Conservation (phyloP, 2,888 invertebrate species). For the Epirrhoe tristata region DNA sequence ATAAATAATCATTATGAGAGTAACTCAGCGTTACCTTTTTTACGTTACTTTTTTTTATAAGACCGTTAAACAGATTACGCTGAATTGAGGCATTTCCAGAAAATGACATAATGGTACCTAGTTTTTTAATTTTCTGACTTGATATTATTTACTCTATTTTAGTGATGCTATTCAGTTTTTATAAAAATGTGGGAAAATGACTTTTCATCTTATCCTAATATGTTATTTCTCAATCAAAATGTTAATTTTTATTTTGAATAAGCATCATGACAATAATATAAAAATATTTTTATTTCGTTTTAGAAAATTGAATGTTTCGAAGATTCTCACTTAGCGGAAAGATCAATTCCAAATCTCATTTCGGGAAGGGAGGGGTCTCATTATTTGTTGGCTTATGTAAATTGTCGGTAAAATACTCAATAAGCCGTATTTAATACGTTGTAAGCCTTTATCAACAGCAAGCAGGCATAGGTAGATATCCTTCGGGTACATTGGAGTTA, state of each 20-base stretch:
- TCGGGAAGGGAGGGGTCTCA: conserved; percentile 55
- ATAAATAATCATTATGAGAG: not conserved
- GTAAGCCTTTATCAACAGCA: conserved; percentile 72
- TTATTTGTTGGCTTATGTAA: conserved; percentile 70
- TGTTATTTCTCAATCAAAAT: conserved; percentile 8
- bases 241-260: conserved; percentile 12
- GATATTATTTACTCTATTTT: too few relatives aligned
- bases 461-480: conserved; percentile 62
- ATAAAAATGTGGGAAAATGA: not conserved
- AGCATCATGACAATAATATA: too few relatives aligned
- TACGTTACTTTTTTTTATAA: too few relatives aligned
- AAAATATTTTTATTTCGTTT: conserved; percentile 24
- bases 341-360: conserved; percentile 57
- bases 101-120: too few relatives aligned
- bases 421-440: conserved; percentile 70
- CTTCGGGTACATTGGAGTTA: conserved; percentile 25
- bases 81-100: too few relatives aligned
- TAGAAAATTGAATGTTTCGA: conserved; percentile 25
- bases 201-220: not conserved
- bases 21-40: too few relatives aligned
- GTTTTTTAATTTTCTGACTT: too few relatives aligned
- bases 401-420: conserved; percentile 70
- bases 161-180: not conserved
- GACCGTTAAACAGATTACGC: too few relatives aligned
- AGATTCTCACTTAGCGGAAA: conserved; percentile 31